Base-by-base conservation (phyloP, 1,140 invertebrate genomes). In the Lethrus apterus region DNA sequence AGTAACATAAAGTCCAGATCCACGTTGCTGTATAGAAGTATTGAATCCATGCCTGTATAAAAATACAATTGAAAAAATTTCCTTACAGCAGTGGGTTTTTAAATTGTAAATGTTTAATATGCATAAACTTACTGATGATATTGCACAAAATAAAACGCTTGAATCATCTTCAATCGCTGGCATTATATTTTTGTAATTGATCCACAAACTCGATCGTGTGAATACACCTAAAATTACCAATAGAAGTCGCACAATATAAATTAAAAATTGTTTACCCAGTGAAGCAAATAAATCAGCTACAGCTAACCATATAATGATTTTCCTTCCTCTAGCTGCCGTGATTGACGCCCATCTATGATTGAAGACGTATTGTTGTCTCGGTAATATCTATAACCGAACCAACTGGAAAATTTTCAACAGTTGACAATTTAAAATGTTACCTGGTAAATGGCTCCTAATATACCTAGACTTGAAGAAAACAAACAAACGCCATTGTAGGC, bases 1-100 rank as follows among this genome's bases (percentile, higher is more conserved):
- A 84, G 65, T 89, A 90, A 56, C 80, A 84, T 11, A 89, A 68
- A 3, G 84, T 90, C 86, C 86, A 90, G 36, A 86, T 75, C 80
- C 84, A 88, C 0, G 85, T 86, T 7, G 81, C 80, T 56, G 81
- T 85, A 55, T 89, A 90, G 63, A 89, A 90, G 60, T 86, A 89
- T 59, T 89, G 84, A 18, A 81, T 87, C 78, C 84, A 86, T 5
- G 81, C 83, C 85, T 89, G n/a, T n/a, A n/a, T n/a, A 54, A 46
- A 75, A 24, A 21, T 7, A 33, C 9, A 11, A 15, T 70, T 54
- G 46, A 44, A 51, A 41, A 38, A 20, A 38, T 20, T n/a, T 38
- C 8, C 21, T n/a, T 19, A 38, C 35, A 15, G 17, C 4, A 21
- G 11, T 18, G 2, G 17, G 9, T 8, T 1, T n/a, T n/a, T n/a